Conservation (phyloP, 1,140 invertebrate genomes). For the Euwallacea fornicatus region DNA sequence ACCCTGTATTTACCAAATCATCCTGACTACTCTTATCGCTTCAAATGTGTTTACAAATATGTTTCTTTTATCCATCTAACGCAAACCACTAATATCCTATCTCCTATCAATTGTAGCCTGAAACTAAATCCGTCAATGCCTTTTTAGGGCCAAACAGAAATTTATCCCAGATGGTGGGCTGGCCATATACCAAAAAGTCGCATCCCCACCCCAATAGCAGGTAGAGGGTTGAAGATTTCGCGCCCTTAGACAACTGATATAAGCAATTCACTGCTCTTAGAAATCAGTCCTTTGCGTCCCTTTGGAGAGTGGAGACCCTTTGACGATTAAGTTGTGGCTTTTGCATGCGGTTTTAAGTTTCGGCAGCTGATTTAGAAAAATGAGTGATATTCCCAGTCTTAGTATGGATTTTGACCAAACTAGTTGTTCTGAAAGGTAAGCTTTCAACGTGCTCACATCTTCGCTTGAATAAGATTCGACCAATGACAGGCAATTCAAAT, state of each 20-base stretch:
- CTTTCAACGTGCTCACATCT: neutral
- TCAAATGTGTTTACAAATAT: slow-evolving; percentile 5
- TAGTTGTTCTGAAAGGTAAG: neutral
- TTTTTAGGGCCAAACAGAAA: slow-evolving; percentile 16
- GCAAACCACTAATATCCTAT: too few relatives aligned
- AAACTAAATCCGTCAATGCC: neutral
- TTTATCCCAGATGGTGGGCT: neutral
- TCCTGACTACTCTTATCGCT: neutral
- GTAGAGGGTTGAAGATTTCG: slow-evolving; percentile 32
- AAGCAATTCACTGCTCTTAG: slow-evolving; percentile 1
- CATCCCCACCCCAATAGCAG: slow-evolving; percentile 19
- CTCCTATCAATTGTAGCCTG: too few relatives aligned
- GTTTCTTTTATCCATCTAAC: neutral
- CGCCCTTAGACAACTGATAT: slow-evolving; percentile 24
- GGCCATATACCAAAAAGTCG: slow-evolving; percentile 5
- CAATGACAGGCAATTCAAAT: neutral
- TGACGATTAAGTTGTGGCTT: neutral
- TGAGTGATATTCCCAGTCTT: neutral
- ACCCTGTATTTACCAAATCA: too few relatives aligned
- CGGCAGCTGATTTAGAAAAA: neutral
- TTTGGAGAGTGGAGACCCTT: slow-evolving; percentile 3
- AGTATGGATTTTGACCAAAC: neutral
- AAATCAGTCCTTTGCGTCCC: slow-evolving; percentile 14
- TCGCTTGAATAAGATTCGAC: neutral
- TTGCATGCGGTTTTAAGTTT: neutral